Conservation (phyloP, 2,113 vertebrate species). For the Ciconia stormi region DNA sequence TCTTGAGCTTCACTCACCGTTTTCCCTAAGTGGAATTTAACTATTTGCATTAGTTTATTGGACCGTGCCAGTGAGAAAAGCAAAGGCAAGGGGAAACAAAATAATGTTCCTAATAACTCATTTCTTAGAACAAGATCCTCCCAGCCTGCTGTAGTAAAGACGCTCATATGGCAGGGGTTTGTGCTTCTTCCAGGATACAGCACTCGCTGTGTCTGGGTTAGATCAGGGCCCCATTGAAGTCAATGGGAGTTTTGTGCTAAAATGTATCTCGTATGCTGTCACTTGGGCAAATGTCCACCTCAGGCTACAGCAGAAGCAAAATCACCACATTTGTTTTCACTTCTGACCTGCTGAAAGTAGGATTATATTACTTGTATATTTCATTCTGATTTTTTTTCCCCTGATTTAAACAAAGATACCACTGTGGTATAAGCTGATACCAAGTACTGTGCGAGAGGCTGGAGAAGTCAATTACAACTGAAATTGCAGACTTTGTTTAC, state of each 20-base stretch:
- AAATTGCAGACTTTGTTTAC: constrained; percentile 1
- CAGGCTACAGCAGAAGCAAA: constrained; percentile 18
- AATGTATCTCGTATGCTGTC: background rate
- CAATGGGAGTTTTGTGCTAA: constrained; percentile 27
- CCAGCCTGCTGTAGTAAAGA: background rate
- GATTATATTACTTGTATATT: constrained; percentile 53
- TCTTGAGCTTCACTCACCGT: background rate
- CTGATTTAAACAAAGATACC: constrained; percentile 38
- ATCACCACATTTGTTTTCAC: constrained; percentile 49
- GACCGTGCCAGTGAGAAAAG: background rate
- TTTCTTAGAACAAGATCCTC: background rate
- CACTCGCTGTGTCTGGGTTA: constrained; percentile 2
- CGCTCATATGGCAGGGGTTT: background rate
- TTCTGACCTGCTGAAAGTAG: constrained; percentile 46
- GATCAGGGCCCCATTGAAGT: background rate
- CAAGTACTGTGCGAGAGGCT: background rate
- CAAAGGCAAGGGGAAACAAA: background rate
- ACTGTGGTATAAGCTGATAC: constrained; percentile 29
- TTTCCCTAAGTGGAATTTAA: background rate
- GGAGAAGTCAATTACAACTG: constrained; percentile 11
- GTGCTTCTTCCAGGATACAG: background rate
- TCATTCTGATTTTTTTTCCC: constrained; percentile 54
- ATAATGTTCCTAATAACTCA: background rate
- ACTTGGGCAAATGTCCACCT: constrained; percentile 27
- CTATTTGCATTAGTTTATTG: background rate